Evolutionary conservation across 2,797 vertebrate genomes (phyloP).

Genomic region (Brotula barbata): DNA sequence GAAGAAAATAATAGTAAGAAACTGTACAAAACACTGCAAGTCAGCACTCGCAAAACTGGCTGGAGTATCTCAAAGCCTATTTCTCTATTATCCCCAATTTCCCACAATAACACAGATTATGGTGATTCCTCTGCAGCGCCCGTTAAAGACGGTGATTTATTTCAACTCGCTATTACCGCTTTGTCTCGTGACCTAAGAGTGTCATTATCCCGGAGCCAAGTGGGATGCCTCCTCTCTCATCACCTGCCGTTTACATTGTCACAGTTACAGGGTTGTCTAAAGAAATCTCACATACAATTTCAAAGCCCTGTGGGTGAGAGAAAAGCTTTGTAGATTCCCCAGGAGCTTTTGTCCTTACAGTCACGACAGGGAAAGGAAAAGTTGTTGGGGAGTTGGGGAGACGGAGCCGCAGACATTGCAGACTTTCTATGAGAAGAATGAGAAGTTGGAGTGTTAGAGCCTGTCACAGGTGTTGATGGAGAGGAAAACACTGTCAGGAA

Average conservation of each 20-base stretch:
- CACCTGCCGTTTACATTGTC: slow-evolving; percentile 16
- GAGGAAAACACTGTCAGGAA: slow-evolving; percentile 31
- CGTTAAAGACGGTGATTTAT: slow-evolving; percentile 45
- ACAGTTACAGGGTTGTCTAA: not conserved
- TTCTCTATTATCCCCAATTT: slow-evolving; percentile 26
- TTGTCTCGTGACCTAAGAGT: slow-evolving; percentile 19
- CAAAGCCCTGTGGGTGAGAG: not conserved
- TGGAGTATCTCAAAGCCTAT: slow-evolving; percentile 9
- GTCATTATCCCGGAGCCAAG: slow-evolving; percentile 25
- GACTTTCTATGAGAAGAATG: slow-evolving; percentile 18
- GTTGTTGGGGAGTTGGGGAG: slow-evolving; percentile 29
- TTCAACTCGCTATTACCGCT: slow-evolving; percentile 17
- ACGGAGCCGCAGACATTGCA: slow-evolving; percentile 14
- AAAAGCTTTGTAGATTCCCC: not conserved
- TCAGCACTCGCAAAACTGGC: slow-evolving; percentile 24
- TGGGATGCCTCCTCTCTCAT: slow-evolving; percentile 29
- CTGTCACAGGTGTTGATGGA: slow-evolving; percentile 62
- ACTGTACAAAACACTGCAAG: slow-evolving; percentile 20
- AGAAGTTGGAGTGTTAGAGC: slow-evolving; percentile 27
- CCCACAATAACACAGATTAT: slow-evolving; percentile 12
- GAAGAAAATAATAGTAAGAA: not conserved
- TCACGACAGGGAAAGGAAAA: slow-evolving; percentile 16
- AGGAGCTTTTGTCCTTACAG: not conserved
- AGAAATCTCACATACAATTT: slow-evolving; percentile 5
- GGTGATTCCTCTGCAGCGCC: slow-evolving; percentile 12